Base-by-base conservation (phyloP, 1,140 invertebrate genomes). In the Drosophila rhopaloa region DNA sequence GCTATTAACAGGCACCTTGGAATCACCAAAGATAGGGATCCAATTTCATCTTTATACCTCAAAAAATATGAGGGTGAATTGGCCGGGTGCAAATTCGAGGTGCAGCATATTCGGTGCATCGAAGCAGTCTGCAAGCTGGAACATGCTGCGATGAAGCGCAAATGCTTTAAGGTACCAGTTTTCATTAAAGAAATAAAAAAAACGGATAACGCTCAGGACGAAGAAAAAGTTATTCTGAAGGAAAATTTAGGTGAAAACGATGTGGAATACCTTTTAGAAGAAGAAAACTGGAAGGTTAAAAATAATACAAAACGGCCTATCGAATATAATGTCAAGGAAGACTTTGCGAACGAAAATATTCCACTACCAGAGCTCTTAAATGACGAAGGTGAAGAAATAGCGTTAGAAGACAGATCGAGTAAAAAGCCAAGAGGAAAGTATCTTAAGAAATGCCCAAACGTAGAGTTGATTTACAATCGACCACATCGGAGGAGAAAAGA, bases 401-500 rank as follows among this genome's bases (percentile, higher is more conserved):
- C 19, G 0, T n/a, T 38, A 3, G 7, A 9, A 5, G 9, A 55
- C 13, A 32, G 4, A 38, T 6, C 38, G 0, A n/a, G 11, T 2
- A 4, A 11, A 7, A 16, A 29, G 16, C 1, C 6, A 13, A 44
- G 40, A 5, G 37, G 11, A 13, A 57, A 46, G 9, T 16, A 57
- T 27, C 4, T 56, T 1, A 56, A 29, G 10, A 29, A 56, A 43
- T 29, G 55, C 1, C 19, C 54, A 1, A 27, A 56, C 14, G 54
- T 27, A 1, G 38, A 57, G 24, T 11, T 57, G 0, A 29, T 57
- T 5, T 44, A 57, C 43, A 44, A 44, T 29, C n/a, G 55, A 11
- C 55, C 55, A 29, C 55, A 44, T 57, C 38, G 38, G 38, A 41
- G 38, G n/a, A 29, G 11, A 44, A 57, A n/a, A 24, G 10, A 57